Base-by-base conservation (phyloP, 2,888 invertebrate species). In the Capitulum mitella region DNA sequence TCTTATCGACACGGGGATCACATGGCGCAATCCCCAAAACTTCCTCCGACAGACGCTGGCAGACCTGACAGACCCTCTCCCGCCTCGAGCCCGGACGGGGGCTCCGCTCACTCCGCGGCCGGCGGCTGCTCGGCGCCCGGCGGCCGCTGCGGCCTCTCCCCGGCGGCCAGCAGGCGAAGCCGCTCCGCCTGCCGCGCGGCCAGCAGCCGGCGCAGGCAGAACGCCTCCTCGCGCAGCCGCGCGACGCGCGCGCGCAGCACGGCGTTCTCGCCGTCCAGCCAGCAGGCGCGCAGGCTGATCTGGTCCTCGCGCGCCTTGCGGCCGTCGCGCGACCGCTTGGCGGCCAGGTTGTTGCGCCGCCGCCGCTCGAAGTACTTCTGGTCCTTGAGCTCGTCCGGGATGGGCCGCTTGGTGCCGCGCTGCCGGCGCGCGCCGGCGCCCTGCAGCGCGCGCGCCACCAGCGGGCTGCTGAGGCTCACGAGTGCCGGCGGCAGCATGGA, bases 291-390 rank as follows among this genome's bases (percentile, higher is more conserved):
- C 12, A 78, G 32, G n/a, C 77, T 78, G 70, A 82, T 81, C 80
- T 79, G 74, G 19, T 80, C 77, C 75, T 82, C 82, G 46, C 95
- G 87, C 77, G 93, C 89, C 85, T 95, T 92, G 40, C 96, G 87
- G 0, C 94, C 94, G 85, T 96, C 96, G 46, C 96, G 86, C 0
- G 94, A 94, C 85, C 95, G 96, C 86, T 96, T 96, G 0, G 95
- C 96, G 0, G 96, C 96, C 84, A 93, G 91, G 85, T 96, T 96
- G 86, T 96, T 96, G 16, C 95, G 87, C 84, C 92, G 91, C 80
- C 96, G 88, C 75, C 95, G 87, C 85, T 96, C 95, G 85, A 91
- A 95, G 86, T 96, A 96, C 85, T 93, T 94, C 80, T 92, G 92
- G 83, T 96, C 95, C 84, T 96, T 96, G 84, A 93, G 89, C 77